phyloP scores from a whole-genome alignment of 2,888 invertebrate species.

The Trisateles emortualis region DNA sequence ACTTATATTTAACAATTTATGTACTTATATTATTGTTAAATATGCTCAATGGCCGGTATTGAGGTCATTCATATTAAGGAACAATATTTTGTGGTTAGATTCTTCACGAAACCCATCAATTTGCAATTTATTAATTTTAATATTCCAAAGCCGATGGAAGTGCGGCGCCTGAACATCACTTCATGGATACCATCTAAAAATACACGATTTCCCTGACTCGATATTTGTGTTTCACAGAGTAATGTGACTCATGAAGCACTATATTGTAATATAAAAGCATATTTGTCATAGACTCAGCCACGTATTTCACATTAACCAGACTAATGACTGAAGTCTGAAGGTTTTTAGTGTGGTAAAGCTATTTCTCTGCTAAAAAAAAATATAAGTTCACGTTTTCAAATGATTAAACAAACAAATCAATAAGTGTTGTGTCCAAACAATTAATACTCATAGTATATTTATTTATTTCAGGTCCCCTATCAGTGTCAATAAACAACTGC shows the following conservation, averaged over 20 bases:
- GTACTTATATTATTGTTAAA: too few species aligned
- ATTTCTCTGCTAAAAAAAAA: too few species aligned
- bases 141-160: constrained; percentile 53
- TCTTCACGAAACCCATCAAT: too few species aligned
- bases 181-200: constrained; percentile 78
- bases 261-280: constrained; percentile 49
- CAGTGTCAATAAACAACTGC: constrained; percentile 87
- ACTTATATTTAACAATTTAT: too few species aligned
- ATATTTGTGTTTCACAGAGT: constrained; percentile 76
- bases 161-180: constrained; percentile 57
- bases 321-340: too few species aligned
- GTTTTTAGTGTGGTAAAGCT: too few species aligned
- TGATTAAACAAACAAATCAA: too few species aligned
- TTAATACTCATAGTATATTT: constrained; percentile 12
- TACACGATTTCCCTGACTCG: constrained; percentile 76
- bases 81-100: too few species aligned
- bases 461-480: constrained; percentile 86
- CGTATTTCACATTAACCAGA: background rate
- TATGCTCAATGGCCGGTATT: too few species aligned
- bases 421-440: too few species aligned
- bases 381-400: background rate
- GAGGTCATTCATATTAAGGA: too few species aligned
- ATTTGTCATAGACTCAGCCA: background rate
- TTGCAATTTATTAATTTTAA: background rate
- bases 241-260: constrained; percentile 77